Evolutionary conservation across 1,140 invertebrate genomes (phyloP), one percentile per base, ranked within the genome.

Genomic region (Lucilia cuprina): DNA sequence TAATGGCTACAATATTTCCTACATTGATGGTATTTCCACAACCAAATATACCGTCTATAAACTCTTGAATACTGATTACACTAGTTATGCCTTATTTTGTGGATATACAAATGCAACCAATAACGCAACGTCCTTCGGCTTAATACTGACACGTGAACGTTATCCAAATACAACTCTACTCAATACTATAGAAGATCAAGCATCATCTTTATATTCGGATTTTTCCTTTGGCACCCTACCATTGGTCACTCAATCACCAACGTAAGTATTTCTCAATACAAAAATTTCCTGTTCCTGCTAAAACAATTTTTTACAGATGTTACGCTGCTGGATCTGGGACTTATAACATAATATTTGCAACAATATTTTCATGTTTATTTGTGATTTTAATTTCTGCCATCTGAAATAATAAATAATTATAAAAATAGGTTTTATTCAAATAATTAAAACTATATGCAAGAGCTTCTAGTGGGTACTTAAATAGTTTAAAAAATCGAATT

Each of bases 21-120:
- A 88, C 70, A 85, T 84, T 80, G 86, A 86, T 19, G 86, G 88
- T 3, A 85, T 86, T 0, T 5, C n/a, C 0, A 70, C 13, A 14
- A 87, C 86, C 0, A 82, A 86, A 9, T 84, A 86, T 2, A 83
- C 86, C 0, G 84, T 86, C 12, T 88, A 82, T 17, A 89, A 89
- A 74, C 25, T 89, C 1, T 83, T 89, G 9, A 82, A 86, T n/a
- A 88, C 86, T 7, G 85, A 89, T 21, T 89, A 89, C 74, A 41
- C 49, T 8, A 55, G 86, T 14, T 85, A 84, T 35, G 84, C 88
- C 13, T 84, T 87, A 5, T 30, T 89, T 65, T 89, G 88, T 34
- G 88, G 88, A 80, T 89, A 88, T 25, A 88, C 88, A 7, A 89
- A 89, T 83, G 35, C 84, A 34, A 85, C 84, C 0, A 87, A 89